Base-by-base conservation (phyloP, 2,113 vertebrate species). In the Onychorhynchus coronatus region DNA sequence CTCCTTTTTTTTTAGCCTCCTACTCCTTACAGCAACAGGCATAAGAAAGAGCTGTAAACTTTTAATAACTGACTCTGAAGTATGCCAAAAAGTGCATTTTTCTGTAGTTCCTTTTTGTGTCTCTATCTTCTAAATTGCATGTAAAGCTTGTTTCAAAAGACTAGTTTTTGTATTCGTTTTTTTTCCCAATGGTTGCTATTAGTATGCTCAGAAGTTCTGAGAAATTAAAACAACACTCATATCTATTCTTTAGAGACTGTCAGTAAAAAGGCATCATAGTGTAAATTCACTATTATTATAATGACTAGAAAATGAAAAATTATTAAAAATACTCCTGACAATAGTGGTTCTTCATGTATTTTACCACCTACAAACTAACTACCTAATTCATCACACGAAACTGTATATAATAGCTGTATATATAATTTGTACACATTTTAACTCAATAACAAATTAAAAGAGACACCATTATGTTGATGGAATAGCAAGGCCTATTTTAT, bases 231-330 rank as follows among this genome's bases (percentile, higher is more conserved):
- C 47, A 76, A 11, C 7, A 21, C 6, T 81, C n/a, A 47, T 4
- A 47, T 84, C 17, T 70, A 14, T 82, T 84, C 75, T 78, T 77
- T 84, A 70, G 61, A 89, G 55, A n/a, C 46, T 80, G 35, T 59
- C 71, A 59, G 25, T 65, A 71, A 94, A 97, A 94, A 95, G 30
- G 23, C 63, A 30, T 70, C 56, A 39, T 42, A 28, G 42, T 78
- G 33, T 75, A 80, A 91, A 58, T 75, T 91, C 46, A 55, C 37
- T 74, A 61, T 73, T 93, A 75, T 86, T 85, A 49, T 70, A 86
- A 84, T 63, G 46, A 55, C 25, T 94, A 41, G 80, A 85, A 89
- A 85, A 95, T 83, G 30, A 81, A 75, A 89, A 90, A 83, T 52
- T 92, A 15, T 59, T 67, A 88, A 83, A 35, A 83, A 41, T 84